Evolutionary conservation across 2,888 invertebrate genomes (phyloP).

Genomic region (Idaea straminata): DNA sequence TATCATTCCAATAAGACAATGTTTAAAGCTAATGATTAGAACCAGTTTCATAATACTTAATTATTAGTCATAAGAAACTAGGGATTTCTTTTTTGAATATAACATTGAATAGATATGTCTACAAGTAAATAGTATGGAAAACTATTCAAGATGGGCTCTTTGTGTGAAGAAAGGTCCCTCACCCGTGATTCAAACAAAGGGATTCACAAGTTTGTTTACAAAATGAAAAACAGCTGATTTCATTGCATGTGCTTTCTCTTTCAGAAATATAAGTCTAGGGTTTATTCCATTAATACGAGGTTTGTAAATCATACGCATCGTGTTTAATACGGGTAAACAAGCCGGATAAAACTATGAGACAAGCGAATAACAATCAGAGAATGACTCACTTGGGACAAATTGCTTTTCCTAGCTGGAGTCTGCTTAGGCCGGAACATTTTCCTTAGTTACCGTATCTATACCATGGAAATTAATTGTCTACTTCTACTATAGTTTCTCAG

Average conservation of each 20-base stretch:
- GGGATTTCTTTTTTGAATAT: not conserved
- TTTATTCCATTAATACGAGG: slow-evolving; percentile 17
- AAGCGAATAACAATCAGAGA: slow-evolving; percentile 44
- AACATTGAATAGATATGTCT: not conserved
- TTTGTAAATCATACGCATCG: slow-evolving; percentile 33
- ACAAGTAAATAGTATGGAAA: not conserved
- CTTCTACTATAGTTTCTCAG: not conserved
- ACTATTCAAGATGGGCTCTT: slow-evolving; percentile 3
- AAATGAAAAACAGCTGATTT: slow-evolving; percentile 42
- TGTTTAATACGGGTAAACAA: slow-evolving; percentile 20
- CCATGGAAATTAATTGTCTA: not conserved
- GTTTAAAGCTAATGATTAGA: not conserved
- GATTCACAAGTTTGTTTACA: slow-evolving; percentile 42
- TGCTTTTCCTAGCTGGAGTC: slow-evolving; percentile 57
- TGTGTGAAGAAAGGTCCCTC: not conserved
- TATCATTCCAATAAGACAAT: not conserved
- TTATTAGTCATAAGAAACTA: not conserved
- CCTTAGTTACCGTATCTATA: not conserved
- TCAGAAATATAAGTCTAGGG: slow-evolving; percentile 12
- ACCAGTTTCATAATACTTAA: not conserved
- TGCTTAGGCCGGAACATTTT: slow-evolving; percentile 58
- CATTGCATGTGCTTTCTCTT: slow-evolving; percentile 9
- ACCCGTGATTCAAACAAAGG: slow-evolving; percentile 11
- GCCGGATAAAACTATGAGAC: slow-evolving; percentile 35
- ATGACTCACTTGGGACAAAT: slow-evolving; percentile 78